These are phyloP conservation scores for Aphelenchoides bicaudatus DNA, from an alignment of 2,888 invertebrate species.

Conservation along the genomic window DNA sequence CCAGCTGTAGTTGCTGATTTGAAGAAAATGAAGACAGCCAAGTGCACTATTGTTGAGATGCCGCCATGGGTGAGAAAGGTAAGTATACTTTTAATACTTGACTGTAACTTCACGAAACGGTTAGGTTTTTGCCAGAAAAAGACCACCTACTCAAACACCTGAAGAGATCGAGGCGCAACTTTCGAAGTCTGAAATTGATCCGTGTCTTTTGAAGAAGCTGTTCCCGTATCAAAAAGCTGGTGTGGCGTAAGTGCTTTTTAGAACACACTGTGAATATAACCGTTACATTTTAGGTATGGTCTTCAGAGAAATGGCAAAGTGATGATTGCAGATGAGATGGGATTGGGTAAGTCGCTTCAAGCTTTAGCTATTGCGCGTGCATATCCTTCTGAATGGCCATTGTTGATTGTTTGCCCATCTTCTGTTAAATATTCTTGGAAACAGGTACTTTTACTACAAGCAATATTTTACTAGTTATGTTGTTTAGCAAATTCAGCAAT, in stretches of 20 bases:
- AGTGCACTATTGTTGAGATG: too few relatives aligned
- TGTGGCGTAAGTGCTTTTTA: conserved; percentile 22
- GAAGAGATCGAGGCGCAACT: too few relatives aligned
- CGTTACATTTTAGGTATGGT: conserved; percentile 46
- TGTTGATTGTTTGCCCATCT: conserved; percentile 85
- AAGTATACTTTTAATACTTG: too few relatives aligned
- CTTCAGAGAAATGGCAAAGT: conserved; percentile 44
- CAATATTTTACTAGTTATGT: too few relatives aligned
- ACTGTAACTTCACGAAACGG: too few relatives aligned
- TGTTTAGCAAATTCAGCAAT: conserved; percentile 57
- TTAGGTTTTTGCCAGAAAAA: too few relatives aligned
- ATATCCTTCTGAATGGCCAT: conserved; percentile 83
- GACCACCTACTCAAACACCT: too few relatives aligned
- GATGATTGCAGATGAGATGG: conserved; percentile 62
- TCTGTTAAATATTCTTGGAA: conserved; percentile 70
- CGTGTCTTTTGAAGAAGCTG: conserved; percentile 29
- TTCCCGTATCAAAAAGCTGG: conserved; percentile 32
- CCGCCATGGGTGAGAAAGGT: too few relatives aligned
- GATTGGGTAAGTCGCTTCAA: conserved; percentile 70
- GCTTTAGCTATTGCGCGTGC: conserved; percentile 83
- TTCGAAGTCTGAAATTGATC: conserved; percentile 41
- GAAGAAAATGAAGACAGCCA: too few relatives aligned
- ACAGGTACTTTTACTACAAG: too few relatives aligned
- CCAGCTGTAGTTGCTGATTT: too few relatives aligned
- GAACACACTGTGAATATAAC: too few relatives aligned